Conservation (phyloP, 92 coral and sea anemone species). For the Chrysogorgia sp. region DNA sequence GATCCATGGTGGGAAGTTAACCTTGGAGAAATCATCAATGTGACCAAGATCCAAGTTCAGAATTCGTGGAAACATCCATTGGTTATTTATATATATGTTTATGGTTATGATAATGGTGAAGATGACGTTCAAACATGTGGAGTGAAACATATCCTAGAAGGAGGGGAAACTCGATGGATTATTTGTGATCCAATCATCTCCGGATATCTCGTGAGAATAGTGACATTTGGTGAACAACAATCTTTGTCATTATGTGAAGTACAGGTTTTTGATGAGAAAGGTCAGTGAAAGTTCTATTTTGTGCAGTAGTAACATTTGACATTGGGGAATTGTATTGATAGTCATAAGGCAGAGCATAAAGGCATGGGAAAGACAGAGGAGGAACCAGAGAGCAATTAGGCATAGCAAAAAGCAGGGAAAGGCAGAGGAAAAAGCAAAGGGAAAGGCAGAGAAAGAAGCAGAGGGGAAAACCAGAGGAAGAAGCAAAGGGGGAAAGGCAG, state of each 20-base stretch:
- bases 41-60: background rate
- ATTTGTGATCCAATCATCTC: background rate
- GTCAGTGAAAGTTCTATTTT: conserved; percentile 8
- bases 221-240: background rate
- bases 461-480: too few species aligned
- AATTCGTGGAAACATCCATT: background rate
- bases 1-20: conserved; percentile 30
- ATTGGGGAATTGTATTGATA: too few species aligned
- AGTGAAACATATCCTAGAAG: background rate
- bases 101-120: background rate
- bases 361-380: too few species aligned
- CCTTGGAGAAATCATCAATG: conserved; percentile 1
- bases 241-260: conserved; percentile 32
- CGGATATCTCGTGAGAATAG: conserved; percentile 13
- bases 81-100: background rate
- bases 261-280: conserved; percentile 19
- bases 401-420: too few species aligned
- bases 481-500: too few species aligned
- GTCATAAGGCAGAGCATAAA: too few species aligned
- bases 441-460: too few species aligned
- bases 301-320: too few species aligned
- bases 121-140: background rate
- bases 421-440: too few species aligned
- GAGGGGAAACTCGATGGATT: conserved; percentile 10
- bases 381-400: too few species aligned